Percentiles rank a stretch among this genome's conserved stretches.
Conservation (phyloP, 2,797 vertebrate species). For the Silurus lanzhouensis region DNA sequence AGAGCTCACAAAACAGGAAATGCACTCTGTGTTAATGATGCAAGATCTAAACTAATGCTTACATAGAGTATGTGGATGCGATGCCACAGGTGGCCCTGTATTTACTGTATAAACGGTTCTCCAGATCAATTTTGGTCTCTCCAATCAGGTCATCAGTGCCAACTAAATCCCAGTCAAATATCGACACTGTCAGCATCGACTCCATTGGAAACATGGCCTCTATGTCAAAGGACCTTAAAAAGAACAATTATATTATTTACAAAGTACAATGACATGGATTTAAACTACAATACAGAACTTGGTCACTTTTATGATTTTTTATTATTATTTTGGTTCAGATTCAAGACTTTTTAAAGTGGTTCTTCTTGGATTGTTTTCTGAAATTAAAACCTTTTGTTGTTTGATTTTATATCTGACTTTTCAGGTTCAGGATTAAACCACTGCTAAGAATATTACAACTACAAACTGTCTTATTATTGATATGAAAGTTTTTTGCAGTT, state of each 20-base stretch:
- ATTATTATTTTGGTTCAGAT: neutral
- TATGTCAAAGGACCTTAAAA: constrained; percentile 89
- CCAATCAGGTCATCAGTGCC: constrained; percentile 96
- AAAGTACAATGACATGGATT: neutral
- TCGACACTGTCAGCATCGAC: constrained; percentile 91
- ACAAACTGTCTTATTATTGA: too few relatives aligned
- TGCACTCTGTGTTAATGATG: neutral
- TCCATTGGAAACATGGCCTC: constrained; percentile 97
- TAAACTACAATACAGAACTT: neutral
- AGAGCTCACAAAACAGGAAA: neutral
- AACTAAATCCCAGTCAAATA: constrained; percentile 98
- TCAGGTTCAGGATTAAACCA: neutral
- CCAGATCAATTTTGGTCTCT: constrained; percentile 96
- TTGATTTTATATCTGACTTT: neutral
- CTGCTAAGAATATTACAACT: neutral
- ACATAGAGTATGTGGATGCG: constrained; percentile 86
- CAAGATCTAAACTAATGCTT: constrained; percentile 49
- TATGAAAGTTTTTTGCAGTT: neutral
- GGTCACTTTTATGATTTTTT: neutral
- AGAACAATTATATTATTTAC: neutral
- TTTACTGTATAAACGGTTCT: constrained; percentile 98
- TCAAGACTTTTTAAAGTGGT: neutral
- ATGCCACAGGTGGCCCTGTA: constrained; percentile 93
- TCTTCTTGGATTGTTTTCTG: neutral
- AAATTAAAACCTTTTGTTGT: neutral